Evolutionary conservation across 2,888 invertebrate species (phyloP), one percentile per base, ranked within the genome.

Genomic region (Chromoteleia sp.): DNA sequence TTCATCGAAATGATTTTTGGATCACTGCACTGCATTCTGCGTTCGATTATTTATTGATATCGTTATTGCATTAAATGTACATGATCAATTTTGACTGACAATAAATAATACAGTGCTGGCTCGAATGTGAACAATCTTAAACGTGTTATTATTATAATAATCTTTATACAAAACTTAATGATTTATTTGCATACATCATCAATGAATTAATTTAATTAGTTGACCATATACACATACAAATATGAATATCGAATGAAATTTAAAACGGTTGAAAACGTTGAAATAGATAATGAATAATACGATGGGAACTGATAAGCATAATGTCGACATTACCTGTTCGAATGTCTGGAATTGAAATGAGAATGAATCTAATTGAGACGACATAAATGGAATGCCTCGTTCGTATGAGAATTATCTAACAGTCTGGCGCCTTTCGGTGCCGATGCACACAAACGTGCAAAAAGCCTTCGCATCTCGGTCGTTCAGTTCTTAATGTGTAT

Each of bases 391-490:
- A 65, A 58, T 43, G 52, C 10, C 10, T 43, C 19, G 21, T 67
- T 67, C 21, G 15, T 54, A 68, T 21, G 33, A 43, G 14, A 68
- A 56, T 59, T 4, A 25, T 54, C 61, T 58, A 80, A 61, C 12
- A 65, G 52, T 59, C 6, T 67, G 65, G 15, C 39, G n/a, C 43
- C 41, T 10, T 14, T 36, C 30, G 36, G 50, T 21, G 36, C 63
- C 15, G 36, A 14, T 65, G 56, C 61, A 68, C 75, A 81, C 71
- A 81, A 81, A 81, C 81, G 81, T 81, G 65, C 81, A 81, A 73
- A 63, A 81, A 81, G 81, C 81, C 52, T 70, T 29, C 15, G 58
- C 58, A 30, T 12, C 67, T 45, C 43, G 52, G 15, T 67, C 67
- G 17, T 30, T 43, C 36, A 41, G 45, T 45, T 33, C 21, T 15